Evolutionary conservation across 1,140 invertebrate genomes (phyloP), one percentile per base, ranked within the genome.

Genomic region (Drosophila novamexicana): DNA sequence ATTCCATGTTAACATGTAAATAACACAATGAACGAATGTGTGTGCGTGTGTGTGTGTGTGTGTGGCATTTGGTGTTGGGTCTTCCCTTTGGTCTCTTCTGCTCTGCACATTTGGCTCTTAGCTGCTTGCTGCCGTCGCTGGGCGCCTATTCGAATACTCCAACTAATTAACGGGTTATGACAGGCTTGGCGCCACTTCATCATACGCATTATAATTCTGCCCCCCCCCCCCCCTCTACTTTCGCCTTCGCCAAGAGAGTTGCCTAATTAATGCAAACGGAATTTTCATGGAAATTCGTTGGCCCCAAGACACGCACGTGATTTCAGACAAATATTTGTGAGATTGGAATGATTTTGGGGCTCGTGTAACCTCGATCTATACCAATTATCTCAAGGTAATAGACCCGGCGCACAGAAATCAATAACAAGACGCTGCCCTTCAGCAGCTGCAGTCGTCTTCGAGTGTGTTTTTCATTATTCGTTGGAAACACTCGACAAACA

Each of bases 101-200:
- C 29, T 61, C 47, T 40, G 36, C 47, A 16, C 47, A 32, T 14
- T 42, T 34, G 8, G n/a, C 3, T 36, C n/a, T 6, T 34, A 3
- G 6, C 7, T n/a, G 42, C 18, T 36, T 72, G 54, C 54, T 71
- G 53, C 18, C 29, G 66, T 49, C 49, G 36, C 90, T 91, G 90
- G 12, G 71, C 81, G 85, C 90, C 90, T 91, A 77, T 81, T 91
- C 68, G 70, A 84, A 90, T 90, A 89, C 90, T 91, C 90, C 90
- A 91, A 91, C 90, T 91, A 91, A 91, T 91, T 91, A 91, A 91
- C 85, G 80, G 83, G 86, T 91, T 91, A 88, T 91, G 86, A 88
- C 86, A 89, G 68, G 77, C 81, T 81, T 74, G 73, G 80, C 83
- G 84, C 84, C 84, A 89, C 66, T 88, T 67, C 80, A 77, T 88